Base-by-base conservation (phyloP, 2,113 vertebrate species). In the Steatornis caripensis region DNA sequence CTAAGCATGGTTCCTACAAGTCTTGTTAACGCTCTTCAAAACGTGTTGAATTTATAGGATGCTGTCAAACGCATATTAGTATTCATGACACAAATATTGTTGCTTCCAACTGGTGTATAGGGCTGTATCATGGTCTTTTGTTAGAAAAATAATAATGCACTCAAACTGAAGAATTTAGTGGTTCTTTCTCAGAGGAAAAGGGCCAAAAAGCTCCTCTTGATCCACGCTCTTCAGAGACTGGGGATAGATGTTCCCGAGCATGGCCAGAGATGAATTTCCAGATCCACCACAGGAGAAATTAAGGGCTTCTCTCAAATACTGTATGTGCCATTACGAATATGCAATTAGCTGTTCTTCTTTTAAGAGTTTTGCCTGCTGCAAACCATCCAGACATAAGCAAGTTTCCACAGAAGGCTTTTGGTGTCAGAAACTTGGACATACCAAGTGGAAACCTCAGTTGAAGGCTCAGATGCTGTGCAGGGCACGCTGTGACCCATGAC, bases 21-120 rank as follows among this genome's bases (percentile, higher is more conserved):
- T 96, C 96, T 71, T 87, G 93, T 91, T 95, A 94, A 58, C 2
- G 79, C 95, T 95, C 84, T 93, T 95, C 87, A 91, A 86, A 97
- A 91, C 0, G 2, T 83, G 90, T 76, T 95, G 93, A 87, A 90
- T 95, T 96, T 97, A 95, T 93, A 91, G 94, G 92, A 92, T 93
- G 79, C 84, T 74, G 30, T 96, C 97, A 96, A 97, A 87, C 0
- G 12, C 53, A 2, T 95, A 95, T 97, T 97, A 89, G 80, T 91
- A 96, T 97, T 95, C 97, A 95, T 89, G 83, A 97, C 85, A 83
- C 90, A 96, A 93, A 94, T 96, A 95, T 57, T 15, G 0, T 89
- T 86, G 86, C 94, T 95, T 93, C 87, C 93, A 96, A 97, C 76
- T 96, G 93, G 74, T 92, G 70, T 85, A 83, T 32, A 78, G 86